Evolutionary conservation across 2,797 vertebrate species (phyloP).

Genomic region (Acanthurus lineatus): DNA sequence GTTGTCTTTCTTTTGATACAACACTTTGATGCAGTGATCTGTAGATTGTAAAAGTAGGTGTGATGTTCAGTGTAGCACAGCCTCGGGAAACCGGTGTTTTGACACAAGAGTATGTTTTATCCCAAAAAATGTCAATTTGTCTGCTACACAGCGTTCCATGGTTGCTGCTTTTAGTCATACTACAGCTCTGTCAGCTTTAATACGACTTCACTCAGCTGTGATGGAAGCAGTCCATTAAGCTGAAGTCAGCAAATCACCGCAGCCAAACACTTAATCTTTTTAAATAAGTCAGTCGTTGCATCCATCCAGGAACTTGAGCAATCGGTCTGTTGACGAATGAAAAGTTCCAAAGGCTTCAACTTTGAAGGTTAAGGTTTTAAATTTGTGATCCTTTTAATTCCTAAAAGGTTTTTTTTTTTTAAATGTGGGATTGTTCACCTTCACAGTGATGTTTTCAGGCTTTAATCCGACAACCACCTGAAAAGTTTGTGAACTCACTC

Average conservation of each 20-base stretch:
- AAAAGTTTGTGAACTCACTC: neutral
- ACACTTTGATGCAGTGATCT: conserved; percentile 68
- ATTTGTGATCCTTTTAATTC: neutral
- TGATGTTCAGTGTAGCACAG: conserved; percentile 58
- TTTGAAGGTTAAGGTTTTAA: neutral
- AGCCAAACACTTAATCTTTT: conserved; percentile 58
- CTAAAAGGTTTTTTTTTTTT: neutral
- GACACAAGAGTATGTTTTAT: conserved; percentile 59
- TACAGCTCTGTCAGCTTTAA: conserved; percentile 68
- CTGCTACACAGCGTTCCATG: conserved; percentile 18
- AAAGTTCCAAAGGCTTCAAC: conserved; percentile 13
- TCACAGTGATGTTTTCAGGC: neutral
- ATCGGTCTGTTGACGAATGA: conserved; percentile 15
- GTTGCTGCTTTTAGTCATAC: conserved; percentile 41
- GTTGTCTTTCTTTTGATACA: conserved; percentile 56
- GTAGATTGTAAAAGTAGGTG: conserved; percentile 62
- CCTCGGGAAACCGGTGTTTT: conserved; percentile 62
- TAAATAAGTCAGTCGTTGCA: conserved; percentile 50
- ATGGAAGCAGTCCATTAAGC: conserved; percentile 67
- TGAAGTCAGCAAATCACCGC: conserved; percentile 68
- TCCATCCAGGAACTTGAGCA: conserved; percentile 34
- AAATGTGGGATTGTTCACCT: neutral
- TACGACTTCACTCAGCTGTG: conserved; percentile 57
- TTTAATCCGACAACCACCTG: neutral
- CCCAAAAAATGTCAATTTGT: conserved; percentile 65